A percentile compares a stretch with the other conserved stretches of the same genome.
Evolutionary conservation across 2,797 vertebrate species (phyloP).

Genomic region (Dryobates pubescens): DNA sequence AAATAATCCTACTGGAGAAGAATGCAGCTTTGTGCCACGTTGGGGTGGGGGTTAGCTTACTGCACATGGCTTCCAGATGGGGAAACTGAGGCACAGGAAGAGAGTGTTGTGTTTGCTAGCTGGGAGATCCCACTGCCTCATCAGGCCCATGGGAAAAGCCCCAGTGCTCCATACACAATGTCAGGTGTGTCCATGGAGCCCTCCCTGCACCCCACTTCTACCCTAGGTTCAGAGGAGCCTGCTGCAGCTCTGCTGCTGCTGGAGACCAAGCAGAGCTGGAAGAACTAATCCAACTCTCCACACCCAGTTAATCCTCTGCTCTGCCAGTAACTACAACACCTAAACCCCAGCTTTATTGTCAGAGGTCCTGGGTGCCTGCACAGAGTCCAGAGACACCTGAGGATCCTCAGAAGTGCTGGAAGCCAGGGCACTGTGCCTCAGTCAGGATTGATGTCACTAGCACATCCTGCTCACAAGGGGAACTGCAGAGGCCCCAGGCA

Average conservation of each 20-base stretch:
- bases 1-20: background rate
- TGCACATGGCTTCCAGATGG: background rate
- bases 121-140: background rate
- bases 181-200: fast-evolving
- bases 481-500: background rate
- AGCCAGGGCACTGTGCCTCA: background rate
- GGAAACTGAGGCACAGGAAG: background rate
- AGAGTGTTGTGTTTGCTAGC: background rate
- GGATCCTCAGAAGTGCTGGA: background rate
- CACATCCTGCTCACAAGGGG: background rate
- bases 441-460: background rate
- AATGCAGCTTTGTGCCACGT: background rate
- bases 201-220: background rate
- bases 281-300: background rate
- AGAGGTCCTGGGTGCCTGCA: background rate
- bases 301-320: background rate
- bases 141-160: background rate
- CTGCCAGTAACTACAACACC: background rate
- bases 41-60: background rate
- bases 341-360: background rate
- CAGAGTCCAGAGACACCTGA: background rate
- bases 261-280: background rate
- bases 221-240: background rate
- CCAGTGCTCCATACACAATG: fast-evolving
- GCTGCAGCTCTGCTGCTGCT: background rate